A percentile compares a stretch with the other conserved stretches of the same genome.
Conservation (phyloP, 2,797 vertebrate genomes). For the Microtus obscurus region DNA sequence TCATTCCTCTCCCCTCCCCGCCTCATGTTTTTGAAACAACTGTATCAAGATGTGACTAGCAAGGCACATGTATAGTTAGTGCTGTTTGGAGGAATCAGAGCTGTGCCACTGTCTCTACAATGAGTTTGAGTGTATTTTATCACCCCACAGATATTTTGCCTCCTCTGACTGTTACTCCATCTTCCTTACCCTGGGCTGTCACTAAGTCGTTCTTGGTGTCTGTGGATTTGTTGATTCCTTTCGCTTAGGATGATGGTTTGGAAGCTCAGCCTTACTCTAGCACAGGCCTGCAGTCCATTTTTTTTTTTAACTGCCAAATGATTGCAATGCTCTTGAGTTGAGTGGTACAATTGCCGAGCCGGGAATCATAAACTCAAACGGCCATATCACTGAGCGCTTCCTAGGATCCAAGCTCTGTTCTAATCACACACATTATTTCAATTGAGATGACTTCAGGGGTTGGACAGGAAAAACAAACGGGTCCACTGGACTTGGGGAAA, state of each 20-base stretch:
- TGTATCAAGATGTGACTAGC: neutral
- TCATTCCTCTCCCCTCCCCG: neutral
- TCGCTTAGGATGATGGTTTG: neutral
- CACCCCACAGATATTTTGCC: neutral
- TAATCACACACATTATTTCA: neutral
- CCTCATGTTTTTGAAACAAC: neutral
- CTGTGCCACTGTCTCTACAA: neutral
- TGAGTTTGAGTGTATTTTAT: neutral
- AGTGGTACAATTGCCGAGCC: neutral
- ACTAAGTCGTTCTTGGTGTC: too few relatives aligned
- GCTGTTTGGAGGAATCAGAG: neutral
- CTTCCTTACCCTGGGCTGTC: neutral
- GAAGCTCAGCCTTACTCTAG: too few relatives aligned
- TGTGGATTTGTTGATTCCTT: neutral
- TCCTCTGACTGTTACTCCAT: neutral
- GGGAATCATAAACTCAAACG: neutral
- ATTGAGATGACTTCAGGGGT: neutral
- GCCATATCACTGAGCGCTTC: neutral
- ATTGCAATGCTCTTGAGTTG: neutral
- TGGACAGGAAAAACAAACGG: neutral
- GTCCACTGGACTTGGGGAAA: neutral
- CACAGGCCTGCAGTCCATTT: neutral
- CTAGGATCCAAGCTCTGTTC: neutral
- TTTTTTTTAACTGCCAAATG: neutral
- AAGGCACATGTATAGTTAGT: fast-evolving